phyloP scores from a whole-genome alignment of 1,140 invertebrate species.

The Leptinotarsa texana region DNA sequence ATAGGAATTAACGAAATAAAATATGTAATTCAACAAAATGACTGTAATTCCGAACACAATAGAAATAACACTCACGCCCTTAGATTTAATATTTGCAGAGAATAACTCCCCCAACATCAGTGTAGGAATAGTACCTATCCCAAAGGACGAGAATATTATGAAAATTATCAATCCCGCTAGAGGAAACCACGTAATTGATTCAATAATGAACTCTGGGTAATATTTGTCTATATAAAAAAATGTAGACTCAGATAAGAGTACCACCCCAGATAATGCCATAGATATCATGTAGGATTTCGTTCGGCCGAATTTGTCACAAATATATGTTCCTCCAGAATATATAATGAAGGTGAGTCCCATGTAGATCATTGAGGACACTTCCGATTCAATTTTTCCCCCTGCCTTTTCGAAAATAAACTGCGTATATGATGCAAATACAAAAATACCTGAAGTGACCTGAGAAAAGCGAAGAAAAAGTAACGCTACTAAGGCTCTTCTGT shows the following conservation, averaged over 20 bases:
- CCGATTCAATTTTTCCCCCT: conserved; percentile 46
- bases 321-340: conserved; percentile 59
- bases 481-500: conserved; percentile 38
- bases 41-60: conserved; percentile 35
- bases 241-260: conserved; percentile 59
- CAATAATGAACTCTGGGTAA: conserved; percentile 35
- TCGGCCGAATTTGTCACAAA: conserved; percentile 56
- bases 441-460: conserved; percentile 27
- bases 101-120: conserved; percentile 49
- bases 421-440: conserved; percentile 34
- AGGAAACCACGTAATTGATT: conserved; percentile 40
- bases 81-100: conserved; percentile 48
- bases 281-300: conserved; percentile 38
- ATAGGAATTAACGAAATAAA: conserved; percentile 51
- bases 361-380: conserved; percentile 44
- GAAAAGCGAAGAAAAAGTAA: conserved; percentile 35
- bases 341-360: conserved; percentile 70
- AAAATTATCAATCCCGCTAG: conserved; percentile 43
- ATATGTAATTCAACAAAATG: conserved; percentile 51
- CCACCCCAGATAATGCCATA: conserved; percentile 26
- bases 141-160: conserved; percentile 37
- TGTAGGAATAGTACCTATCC: conserved; percentile 43
- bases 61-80: conserved; percentile 41
- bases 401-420: conserved; percentile 45
- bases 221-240: conserved; percentile 42